These are phyloP conservation scores for Amiota communis DNA, from an alignment of 2,888 invertebrate genomes.

Conservation along the genomic window DNA sequence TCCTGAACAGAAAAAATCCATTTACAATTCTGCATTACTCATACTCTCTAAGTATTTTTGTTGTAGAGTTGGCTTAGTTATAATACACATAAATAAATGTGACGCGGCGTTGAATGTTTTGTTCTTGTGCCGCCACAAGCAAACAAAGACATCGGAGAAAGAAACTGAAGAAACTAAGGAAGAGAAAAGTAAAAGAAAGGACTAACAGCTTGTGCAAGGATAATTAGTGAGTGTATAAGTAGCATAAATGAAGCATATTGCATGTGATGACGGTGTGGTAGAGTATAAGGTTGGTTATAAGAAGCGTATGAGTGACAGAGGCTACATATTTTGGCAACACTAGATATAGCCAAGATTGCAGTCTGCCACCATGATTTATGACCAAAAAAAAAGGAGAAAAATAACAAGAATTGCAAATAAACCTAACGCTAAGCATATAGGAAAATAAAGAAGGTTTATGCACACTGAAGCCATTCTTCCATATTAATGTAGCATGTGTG, in stretches of 20 bases:
- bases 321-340: not conserved
- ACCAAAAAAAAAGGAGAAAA: not conserved
- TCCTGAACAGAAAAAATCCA: too few relatives aligned
- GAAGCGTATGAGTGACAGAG: too few relatives aligned
- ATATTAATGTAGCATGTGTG: too few relatives aligned
- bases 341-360: not conserved
- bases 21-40: not conserved
- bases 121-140: not conserved
- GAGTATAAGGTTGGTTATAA: too few relatives aligned
- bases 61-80: slow-evolving; percentile 7
- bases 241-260: too few relatives aligned
- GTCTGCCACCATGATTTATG: not conserved
- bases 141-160: not conserved
- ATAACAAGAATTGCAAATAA: not conserved
- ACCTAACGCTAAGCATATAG: too few relatives aligned
- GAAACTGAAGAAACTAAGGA: not conserved
- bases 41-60: not conserved
- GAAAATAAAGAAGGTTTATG: too few relatives aligned
- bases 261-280: too few relatives aligned
- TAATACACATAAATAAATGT: slow-evolving; percentile 1
- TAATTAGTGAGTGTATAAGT: not conserved
- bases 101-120: not conserved
- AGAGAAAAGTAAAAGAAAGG: not conserved
- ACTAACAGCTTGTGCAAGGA: not conserved
- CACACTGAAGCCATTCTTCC: too few relatives aligned